A percentile compares a stretch with the other conserved stretches of the same genome.
phyloP scores from a whole-genome alignment of 2,113 vertebrate species.

The Tiliqua scincoides region DNA sequence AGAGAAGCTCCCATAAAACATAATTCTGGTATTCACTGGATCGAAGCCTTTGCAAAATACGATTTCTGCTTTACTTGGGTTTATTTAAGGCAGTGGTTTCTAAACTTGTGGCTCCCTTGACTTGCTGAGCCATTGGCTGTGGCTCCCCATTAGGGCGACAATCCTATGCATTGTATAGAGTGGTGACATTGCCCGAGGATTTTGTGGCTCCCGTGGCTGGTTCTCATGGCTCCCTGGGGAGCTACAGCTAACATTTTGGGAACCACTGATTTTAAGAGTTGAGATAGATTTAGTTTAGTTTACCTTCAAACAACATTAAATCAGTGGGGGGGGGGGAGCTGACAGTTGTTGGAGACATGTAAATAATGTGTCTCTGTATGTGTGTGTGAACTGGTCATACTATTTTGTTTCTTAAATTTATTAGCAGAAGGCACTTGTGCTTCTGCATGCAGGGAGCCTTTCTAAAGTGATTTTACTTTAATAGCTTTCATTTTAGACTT shows the following conservation, averaged over 20 bases:
- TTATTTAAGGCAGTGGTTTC: too few relatives aligned
- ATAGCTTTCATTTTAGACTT: conserved; percentile 55
- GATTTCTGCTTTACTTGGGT: conserved; percentile 43
- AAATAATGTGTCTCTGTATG: conserved; percentile 59
- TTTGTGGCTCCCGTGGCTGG: too few relatives aligned
- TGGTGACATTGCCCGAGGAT: too few relatives aligned
- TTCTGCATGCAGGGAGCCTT: conserved; percentile 24
- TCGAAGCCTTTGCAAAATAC: conserved; percentile 39
- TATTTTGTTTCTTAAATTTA: conserved; percentile 50
- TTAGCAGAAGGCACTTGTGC: conserved; percentile 58
- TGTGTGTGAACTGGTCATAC: conserved; percentile 53
- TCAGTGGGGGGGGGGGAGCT: too few relatives aligned
- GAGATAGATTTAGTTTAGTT: conserved; percentile 40
- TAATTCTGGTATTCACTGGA: conserved; percentile 19
- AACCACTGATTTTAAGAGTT: too few relatives aligned
- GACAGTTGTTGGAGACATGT: conserved; percentile 39
- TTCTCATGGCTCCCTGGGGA: too few relatives aligned
- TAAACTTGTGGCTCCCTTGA: too few relatives aligned
- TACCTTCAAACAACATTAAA: conserved; percentile 58
- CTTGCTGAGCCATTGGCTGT: too few relatives aligned
- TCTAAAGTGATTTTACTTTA: conserved; percentile 57
- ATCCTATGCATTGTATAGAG: too few relatives aligned
- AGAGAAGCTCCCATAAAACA: conserved; percentile 33
- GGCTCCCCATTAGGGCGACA: too few relatives aligned
- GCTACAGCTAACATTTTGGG: too few relatives aligned